Percentiles rank a stretch among this genome's conserved stretches.
phyloP scores from a whole-genome alignment of 2,113 vertebrate genomes.

The Odontophorus gujanensis region DNA sequence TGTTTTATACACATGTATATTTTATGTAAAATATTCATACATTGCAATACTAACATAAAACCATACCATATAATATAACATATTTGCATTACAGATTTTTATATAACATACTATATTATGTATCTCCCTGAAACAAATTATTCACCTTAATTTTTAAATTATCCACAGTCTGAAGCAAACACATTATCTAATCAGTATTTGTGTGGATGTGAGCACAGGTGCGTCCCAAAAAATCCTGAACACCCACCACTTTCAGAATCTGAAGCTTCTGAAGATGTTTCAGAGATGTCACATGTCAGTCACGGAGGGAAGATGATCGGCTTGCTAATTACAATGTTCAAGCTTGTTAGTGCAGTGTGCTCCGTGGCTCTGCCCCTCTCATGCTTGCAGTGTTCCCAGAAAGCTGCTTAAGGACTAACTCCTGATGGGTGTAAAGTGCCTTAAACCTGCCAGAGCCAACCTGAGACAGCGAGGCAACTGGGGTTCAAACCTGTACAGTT shows the following conservation, averaged over 20 bases:
- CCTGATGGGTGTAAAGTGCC: slow-evolving; percentile 40
- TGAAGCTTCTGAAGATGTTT: slow-evolving; percentile 68
- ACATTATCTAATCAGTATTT: slow-evolving; percentile 41
- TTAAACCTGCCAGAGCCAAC: not conserved
- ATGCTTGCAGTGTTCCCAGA: not conserved
- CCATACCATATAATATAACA: not conserved
- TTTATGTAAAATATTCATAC: not conserved
- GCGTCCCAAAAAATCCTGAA: slow-evolving; percentile 71
- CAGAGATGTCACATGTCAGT: slow-evolving; percentile 83
- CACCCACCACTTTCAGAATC: slow-evolving; percentile 74
- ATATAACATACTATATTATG: not conserved
- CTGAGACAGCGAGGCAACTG: not conserved
- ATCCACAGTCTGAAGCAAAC: slow-evolving; percentile 44
- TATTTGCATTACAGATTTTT: not conserved
- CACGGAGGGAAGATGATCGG: slow-evolving; percentile 80
- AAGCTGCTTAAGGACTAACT: slow-evolving; percentile 55
- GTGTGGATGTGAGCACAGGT: slow-evolving; percentile 62
- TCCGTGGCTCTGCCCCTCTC: slow-evolving; percentile 55
- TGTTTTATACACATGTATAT: not conserved
- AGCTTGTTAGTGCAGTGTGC: slow-evolving; percentile 41
- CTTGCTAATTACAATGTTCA: slow-evolving; percentile 75
- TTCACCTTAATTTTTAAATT: slow-evolving; percentile 65
- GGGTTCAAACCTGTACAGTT: not conserved
- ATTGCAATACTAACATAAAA: not conserved
- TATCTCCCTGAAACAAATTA: slow-evolving; percentile 54